Conservation (phyloP, 2,888 invertebrate genomes). For the Diaprepes abbreviatus region DNA sequence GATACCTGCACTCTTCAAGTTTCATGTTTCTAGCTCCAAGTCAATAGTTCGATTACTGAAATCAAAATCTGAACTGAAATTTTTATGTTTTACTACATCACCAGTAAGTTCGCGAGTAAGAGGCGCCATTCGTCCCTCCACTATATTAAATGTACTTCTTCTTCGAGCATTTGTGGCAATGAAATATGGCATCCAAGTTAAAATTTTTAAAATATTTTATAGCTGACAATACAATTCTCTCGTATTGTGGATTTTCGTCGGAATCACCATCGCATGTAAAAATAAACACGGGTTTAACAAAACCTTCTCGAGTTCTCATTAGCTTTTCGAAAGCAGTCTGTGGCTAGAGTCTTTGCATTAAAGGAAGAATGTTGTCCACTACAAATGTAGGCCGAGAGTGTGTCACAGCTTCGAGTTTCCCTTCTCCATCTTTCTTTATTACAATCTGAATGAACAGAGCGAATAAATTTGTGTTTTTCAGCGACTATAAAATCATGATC, state of each 20-base stretch:
- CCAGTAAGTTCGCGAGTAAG: constrained; percentile 55
- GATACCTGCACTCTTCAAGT: neutral
- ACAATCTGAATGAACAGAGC: too few species aligned
- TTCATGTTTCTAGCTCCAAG: constrained; percentile 17
- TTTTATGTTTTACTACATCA: too few species aligned
- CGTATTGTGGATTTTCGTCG: constrained; percentile 56
- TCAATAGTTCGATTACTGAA: neutral
- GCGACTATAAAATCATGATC: too few species aligned
- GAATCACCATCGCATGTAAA: constrained; percentile 54
- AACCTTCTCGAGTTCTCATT: constrained; percentile 1
- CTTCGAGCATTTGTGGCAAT: too few species aligned
- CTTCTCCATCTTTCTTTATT: too few species aligned
- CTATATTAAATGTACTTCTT: neutral
- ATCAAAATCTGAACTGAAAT: neutral
- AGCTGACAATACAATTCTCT: constrained; percentile 1
- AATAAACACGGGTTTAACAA: constrained; percentile 54
- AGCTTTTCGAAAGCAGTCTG: neutral
- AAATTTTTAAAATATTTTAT: constrained; percentile 54
- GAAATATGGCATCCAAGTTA: constrained; percentile 53
- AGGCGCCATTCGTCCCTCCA: constrained; percentile 56
- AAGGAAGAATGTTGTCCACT: constrained; percentile 52
- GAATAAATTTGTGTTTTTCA: too few species aligned
- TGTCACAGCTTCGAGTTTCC: too few species aligned
- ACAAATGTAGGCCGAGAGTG: too few species aligned
- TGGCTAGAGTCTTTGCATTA: neutral